phyloP scores from a whole-genome alignment of 2,888 invertebrate genomes.

The Siphonodentalium dalli region DNA sequence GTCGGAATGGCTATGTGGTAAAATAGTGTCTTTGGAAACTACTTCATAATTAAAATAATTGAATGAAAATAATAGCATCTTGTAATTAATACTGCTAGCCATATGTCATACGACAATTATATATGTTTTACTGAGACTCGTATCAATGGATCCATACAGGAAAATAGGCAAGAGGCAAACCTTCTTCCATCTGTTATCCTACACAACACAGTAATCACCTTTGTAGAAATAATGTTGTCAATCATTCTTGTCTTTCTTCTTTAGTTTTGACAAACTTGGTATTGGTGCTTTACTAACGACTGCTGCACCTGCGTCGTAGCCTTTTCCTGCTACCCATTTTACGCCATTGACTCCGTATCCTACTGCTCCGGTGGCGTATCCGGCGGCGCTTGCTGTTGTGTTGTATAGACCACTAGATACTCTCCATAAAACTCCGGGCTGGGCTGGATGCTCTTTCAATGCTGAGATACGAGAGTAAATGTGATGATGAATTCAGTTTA shows the following conservation, averaged over 20 bases:
- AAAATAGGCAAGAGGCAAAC: too few species aligned
- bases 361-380: slow-evolving; percentile 44
- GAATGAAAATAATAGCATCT: too few species aligned
- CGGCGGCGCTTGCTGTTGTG: slow-evolving; percentile 44
- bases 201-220: slow-evolving; percentile 1
- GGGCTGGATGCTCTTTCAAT: slow-evolving; percentile 41
- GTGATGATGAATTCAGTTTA: too few species aligned
- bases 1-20: too few species aligned
- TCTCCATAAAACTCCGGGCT: slow-evolving; percentile 54
- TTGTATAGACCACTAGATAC: slow-evolving; percentile 51
- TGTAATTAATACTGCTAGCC: too few species aligned
- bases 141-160: too few species aligned
- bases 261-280: slow-evolving; percentile 45
- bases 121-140: too few species aligned
- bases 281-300: slow-evolving; percentile 51
- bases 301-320: slow-evolving; percentile 53
- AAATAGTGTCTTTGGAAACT: too few species aligned
- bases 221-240: slow-evolving; percentile 22
- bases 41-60: too few species aligned
- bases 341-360: slow-evolving; percentile 56
- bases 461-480: too few species aligned
- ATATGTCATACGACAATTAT: too few species aligned
- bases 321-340: slow-evolving; percentile 62
- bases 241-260: slow-evolving; percentile 61
- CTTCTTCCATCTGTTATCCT: too few species aligned